Conservation (phyloP, 2,888 invertebrate genomes). For the Platycheirus rosarum region DNA sequence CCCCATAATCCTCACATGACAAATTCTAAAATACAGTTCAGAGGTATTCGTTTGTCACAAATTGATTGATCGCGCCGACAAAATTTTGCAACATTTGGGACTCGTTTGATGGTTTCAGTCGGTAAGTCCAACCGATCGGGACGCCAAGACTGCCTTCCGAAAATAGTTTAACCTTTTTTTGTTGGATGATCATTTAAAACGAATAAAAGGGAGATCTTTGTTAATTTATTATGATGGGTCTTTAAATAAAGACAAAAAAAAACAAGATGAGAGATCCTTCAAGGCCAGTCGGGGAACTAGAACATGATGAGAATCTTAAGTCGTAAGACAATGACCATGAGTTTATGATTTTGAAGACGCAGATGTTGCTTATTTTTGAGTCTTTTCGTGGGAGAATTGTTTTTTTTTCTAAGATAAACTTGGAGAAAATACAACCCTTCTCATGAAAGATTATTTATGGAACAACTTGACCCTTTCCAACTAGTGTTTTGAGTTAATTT, state of each 20-base stretch:
- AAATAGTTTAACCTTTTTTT: background rate
- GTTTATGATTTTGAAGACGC: background rate
- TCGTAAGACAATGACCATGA: constrained; percentile 16
- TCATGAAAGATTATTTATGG: background rate
- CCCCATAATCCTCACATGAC: constrained; percentile 37
- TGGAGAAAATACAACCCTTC: background rate
- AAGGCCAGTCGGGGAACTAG: constrained; percentile 31
- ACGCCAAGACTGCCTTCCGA: background rate
- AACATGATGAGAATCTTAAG: constrained; percentile 32
- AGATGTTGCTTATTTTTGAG: constrained; percentile 10
- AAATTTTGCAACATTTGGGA: constrained; percentile 16
- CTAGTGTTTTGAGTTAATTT: background rate
- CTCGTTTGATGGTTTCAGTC: background rate
- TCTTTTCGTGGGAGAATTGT: background rate
- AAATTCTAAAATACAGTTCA: constrained; percentile 53
- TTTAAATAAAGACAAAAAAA: constrained; percentile 2
- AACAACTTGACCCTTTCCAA: background rate
- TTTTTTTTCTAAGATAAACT: constrained; percentile 7
- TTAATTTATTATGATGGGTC: constrained; percentile 60
- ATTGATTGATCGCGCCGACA: constrained; percentile 70
- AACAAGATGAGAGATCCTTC: constrained; percentile 42
- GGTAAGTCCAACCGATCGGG: background rate
- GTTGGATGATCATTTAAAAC: constrained; percentile 21
- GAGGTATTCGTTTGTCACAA: constrained; percentile 58
- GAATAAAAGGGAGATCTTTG: constrained; percentile 34